Evolutionary conservation across 2,113 vertebrate species (phyloP).

Genomic region (Scolopax mira): DNA sequence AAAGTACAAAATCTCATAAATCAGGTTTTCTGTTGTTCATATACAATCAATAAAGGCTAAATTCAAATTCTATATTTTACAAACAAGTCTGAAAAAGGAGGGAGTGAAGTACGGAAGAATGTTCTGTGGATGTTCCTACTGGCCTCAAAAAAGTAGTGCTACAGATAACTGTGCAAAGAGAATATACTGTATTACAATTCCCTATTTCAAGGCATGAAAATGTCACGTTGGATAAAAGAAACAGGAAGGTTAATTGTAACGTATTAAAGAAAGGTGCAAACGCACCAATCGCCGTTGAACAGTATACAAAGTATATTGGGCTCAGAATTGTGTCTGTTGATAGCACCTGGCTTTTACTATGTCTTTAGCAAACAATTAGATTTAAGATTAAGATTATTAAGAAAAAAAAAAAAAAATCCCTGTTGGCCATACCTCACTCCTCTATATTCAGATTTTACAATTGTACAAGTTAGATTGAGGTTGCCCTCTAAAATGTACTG

Average conservation of each 20-base stretch:
- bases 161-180: constrained; percentile 87
- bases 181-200: constrained; percentile 77
- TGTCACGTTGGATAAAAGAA: constrained; percentile 69
- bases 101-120: constrained; percentile 83
- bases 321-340: constrained; percentile 85
- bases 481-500: constrained; percentile 80
- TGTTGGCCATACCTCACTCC: constrained; percentile 94
- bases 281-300: constrained; percentile 72
- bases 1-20: constrained; percentile 95
- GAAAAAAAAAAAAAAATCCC: constrained; percentile 83
- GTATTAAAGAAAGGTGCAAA: constrained; percentile 76
- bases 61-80: constrained; percentile 92
- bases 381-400: constrained; percentile 83
- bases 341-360: constrained; percentile 85
- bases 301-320: constrained; percentile 80
- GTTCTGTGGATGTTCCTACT: constrained; percentile 87
- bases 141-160: constrained; percentile 92
- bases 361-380: constrained; percentile 84
- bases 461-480: constrained; percentile 78
- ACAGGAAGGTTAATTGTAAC: constrained; percentile 75
- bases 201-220: constrained; percentile 84
- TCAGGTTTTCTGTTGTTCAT: constrained; percentile 93
- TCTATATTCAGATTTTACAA: constrained; percentile 84
- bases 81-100: constrained; percentile 91
- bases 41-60: constrained; percentile 98